A percentile compares a stretch with the other conserved stretches of the same genome.
Conservation (phyloP, 2,797 vertebrate species). For the Distichodus sexfasciatus region DNA sequence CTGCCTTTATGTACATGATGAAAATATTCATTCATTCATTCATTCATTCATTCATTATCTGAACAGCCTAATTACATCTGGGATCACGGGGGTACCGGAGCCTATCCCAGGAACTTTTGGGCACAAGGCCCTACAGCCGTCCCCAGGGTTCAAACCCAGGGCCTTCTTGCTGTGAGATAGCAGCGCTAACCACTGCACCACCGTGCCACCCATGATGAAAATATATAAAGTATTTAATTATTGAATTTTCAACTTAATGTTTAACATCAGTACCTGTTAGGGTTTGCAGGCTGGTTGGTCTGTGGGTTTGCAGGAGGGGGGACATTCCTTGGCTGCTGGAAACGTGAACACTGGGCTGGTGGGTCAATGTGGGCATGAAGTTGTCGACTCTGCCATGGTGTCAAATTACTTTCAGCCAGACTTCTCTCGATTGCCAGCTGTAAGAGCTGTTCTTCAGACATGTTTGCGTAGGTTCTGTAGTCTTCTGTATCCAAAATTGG, state of each 20-base stretch:
- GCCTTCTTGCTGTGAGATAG: no score
- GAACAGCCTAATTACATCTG: no score
- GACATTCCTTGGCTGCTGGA: background rate
- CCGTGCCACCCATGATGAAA: no score
- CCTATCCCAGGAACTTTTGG: no score
- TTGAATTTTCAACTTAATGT: no score
- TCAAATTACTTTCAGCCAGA: constrained; percentile 58
- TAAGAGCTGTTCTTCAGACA: constrained; percentile 80
- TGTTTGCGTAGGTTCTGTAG: constrained; percentile 76
- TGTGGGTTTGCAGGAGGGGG: background rate
- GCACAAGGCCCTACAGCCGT: no score
- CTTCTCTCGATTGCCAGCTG: constrained; percentile 84
- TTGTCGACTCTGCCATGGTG: constrained; percentile 16
- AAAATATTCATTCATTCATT: no score
- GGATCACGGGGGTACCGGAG: no score
- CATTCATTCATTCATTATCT: no score
- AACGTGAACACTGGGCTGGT: background rate
- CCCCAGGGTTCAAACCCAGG: no score
- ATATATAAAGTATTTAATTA: no score
- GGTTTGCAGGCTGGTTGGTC: constrained; percentile 5
- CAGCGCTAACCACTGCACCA: no score
- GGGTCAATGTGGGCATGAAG: background rate
- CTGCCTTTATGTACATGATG: background rate
- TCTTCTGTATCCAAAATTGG: constrained; percentile 70
- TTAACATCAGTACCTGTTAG: background rate